A percentile compares a stretch with the other conserved stretches of the same genome.
These are phyloP conservation scores for Colletes collaris DNA, from an alignment of 2,888 invertebrate species.

Conservation along the genomic window DNA sequence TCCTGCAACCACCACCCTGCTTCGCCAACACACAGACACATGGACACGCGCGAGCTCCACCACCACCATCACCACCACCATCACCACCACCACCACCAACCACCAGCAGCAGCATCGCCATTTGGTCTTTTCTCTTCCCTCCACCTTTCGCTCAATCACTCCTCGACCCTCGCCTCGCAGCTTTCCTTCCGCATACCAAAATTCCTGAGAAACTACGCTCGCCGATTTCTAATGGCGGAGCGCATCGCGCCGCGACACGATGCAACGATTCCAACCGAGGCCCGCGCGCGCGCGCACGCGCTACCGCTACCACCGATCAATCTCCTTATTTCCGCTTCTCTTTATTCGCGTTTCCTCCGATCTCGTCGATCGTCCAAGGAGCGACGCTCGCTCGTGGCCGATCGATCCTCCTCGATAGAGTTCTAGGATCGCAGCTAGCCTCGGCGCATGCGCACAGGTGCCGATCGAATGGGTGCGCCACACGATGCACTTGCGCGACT, in stretches of 20 bases:
- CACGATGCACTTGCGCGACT: conserved; percentile 64
- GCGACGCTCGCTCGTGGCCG: neutral
- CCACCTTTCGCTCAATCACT: conserved; percentile 42
- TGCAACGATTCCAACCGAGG: neutral
- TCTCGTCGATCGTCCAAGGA: neutral
- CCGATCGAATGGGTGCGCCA: conserved; percentile 63
- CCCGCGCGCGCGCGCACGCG: too few relatives aligned
- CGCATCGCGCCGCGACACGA: conserved; percentile 21
- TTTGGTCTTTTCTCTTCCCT: conserved; percentile 42
- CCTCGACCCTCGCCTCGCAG: conserved; percentile 53
- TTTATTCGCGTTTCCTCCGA: neutral
- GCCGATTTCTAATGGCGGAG: conserved; percentile 74
- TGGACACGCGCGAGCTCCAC: neutral
- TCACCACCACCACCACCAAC: neutral
- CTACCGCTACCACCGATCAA: too few relatives aligned
- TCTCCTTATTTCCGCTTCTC: neutral
- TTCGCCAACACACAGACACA: neutral
- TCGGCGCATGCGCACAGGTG: conserved; percentile 52
- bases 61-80: neutral
- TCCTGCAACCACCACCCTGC: neutral
- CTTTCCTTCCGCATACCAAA: conserved; percentile 81
- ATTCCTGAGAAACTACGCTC: conserved; percentile 73
- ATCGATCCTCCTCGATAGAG: conserved; percentile 3
- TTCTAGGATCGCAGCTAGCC: conserved; percentile 31
- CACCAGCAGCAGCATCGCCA: neutral